Evolutionary conservation across 2,888 invertebrate genomes (phyloP).

Genomic region (Zonitis immaculata): DNA sequence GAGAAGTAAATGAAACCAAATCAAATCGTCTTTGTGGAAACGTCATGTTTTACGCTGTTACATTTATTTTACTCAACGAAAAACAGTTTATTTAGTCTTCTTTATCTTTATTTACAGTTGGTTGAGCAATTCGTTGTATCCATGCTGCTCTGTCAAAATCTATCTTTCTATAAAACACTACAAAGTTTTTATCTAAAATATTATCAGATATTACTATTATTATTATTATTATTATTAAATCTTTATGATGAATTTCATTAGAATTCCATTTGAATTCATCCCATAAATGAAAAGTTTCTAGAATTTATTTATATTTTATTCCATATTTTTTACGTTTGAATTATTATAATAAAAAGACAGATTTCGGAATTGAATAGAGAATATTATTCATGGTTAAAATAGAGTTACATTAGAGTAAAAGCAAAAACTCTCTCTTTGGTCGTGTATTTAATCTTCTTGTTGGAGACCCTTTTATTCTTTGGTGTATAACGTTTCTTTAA

Average conservation of each 20-base stretch:
- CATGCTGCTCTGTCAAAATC: neutral
- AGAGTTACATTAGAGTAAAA: slow-evolving; percentile 30
- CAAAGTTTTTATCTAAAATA: slow-evolving; percentile 8
- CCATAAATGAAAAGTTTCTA: no score
- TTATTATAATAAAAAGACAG: no score
- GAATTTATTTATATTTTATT: no score
- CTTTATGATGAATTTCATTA: slow-evolving; percentile 5
- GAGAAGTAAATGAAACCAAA: slow-evolving; percentile 35
- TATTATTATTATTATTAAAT: slow-evolving; percentile 2
- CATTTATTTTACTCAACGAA: slow-evolving; percentile 36
- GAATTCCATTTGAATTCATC: neutral
- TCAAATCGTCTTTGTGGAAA: slow-evolving; percentile 38
- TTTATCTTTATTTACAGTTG: slow-evolving; percentile 45
- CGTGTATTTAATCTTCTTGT: slow-evolving; percentile 38
- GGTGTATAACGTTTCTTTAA: slow-evolving; percentile 12
- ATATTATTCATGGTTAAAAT: slow-evolving; percentile 43
- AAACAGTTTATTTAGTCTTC: slow-evolving; percentile 40
- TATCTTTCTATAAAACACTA: neutral
- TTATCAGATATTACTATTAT: slow-evolving; percentile 9
- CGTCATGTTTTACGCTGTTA: slow-evolving; percentile 36
- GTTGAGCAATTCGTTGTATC: slow-evolving; percentile 32
- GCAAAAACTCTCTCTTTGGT: slow-evolving; percentile 21
- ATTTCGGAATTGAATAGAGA: slow-evolving; percentile 32
- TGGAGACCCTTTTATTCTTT: slow-evolving; percentile 12
- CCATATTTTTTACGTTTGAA: no score